Evolutionary conservation across 30 jellyfish, hydroid and myxozoan species (phyloP), one percentile per base, ranked within the genome.

Genomic region (Aurelia sp.): DNA sequence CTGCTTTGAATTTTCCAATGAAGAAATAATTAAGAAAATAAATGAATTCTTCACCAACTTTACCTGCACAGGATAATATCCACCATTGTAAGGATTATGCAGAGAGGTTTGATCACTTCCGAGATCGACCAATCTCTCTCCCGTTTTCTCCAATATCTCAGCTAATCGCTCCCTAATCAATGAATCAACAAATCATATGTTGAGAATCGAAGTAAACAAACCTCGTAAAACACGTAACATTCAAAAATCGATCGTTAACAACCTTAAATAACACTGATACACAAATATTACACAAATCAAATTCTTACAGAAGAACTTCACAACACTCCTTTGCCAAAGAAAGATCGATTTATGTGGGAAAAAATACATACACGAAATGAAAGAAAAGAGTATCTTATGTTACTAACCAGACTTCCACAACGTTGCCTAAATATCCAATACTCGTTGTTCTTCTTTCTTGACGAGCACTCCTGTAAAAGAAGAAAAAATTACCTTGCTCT

Each of bases 21-120:
- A 7, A 44, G 1, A 8, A 44, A 44, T 44, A 44, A 6, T 5
- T 6, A 12, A 44, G 15, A 1, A 6, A 10, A 12, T 44, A 8
- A 44, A 44, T 7, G 55, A 10, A 44, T 5, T 37, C 3, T 10
- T 0, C 9, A 2, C 15, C 2, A 44, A 27, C 62, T 57, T 23
- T 47, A 95, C 99, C 97, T 95, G 99, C 13, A 76, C 99, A 10
- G 99, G 99, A 86, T 95, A 95, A 79, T 95, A 95, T 9, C 99
- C 99, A 10, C 99, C 99, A 69, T 85, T 85, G 82, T 90, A 95
- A 16, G 99, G 99, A 70, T 95, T 95, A 79, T 95, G 99, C 13
- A 95, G 87, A 8, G 99, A 95, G 19, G 99, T 95, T 65, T 95
- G 99, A 84, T 95, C 99, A 31, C 98, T 91, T 1, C 99, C 99